Conservation (phyloP, 2,797 vertebrate species). For the Centroberyx gerrardi region DNA sequence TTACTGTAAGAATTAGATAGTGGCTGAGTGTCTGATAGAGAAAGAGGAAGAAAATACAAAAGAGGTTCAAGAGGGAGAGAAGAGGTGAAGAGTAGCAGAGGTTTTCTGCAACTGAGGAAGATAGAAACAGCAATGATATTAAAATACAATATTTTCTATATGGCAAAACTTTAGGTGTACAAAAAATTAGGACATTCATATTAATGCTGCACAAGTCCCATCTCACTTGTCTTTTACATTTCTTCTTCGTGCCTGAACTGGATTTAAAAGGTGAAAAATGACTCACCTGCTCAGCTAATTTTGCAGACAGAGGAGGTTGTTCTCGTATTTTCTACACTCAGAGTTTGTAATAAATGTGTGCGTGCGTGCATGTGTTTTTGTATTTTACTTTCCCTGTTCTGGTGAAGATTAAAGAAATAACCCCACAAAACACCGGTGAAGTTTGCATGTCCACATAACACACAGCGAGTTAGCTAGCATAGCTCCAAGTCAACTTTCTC, state of each 20-base stretch:
- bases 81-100: background rate
- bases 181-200: too few relatives aligned
- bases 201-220: too few relatives aligned
- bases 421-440: too few relatives aligned
- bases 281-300: slow-evolving; percentile 19
- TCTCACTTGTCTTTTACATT: too few relatives aligned
- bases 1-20: slow-evolving; percentile 23
- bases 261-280: background rate
- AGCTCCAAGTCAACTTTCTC: too few relatives aligned
- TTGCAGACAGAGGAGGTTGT: slow-evolving; percentile 25
- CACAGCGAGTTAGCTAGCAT: too few relatives aligned
- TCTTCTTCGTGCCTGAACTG: slow-evolving; percentile 8
- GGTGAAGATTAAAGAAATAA: slow-evolving; percentile 45
- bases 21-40: slow-evolving; percentile 30
- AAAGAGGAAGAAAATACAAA: slow-evolving; percentile 14
- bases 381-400: slow-evolving; percentile 19
- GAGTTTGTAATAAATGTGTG: slow-evolving; percentile 23
- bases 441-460: too few relatives aligned
- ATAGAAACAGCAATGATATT: too few relatives aligned
- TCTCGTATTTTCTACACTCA: slow-evolving; percentile 24
- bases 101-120: background rate
- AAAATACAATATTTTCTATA: too few relatives aligned
- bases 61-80: background rate
- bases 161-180: too few relatives aligned
- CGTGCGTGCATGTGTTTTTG: background rate